phyloP scores from a whole-genome alignment of 2,797 vertebrate species.

The Argya squamiceps region DNA sequence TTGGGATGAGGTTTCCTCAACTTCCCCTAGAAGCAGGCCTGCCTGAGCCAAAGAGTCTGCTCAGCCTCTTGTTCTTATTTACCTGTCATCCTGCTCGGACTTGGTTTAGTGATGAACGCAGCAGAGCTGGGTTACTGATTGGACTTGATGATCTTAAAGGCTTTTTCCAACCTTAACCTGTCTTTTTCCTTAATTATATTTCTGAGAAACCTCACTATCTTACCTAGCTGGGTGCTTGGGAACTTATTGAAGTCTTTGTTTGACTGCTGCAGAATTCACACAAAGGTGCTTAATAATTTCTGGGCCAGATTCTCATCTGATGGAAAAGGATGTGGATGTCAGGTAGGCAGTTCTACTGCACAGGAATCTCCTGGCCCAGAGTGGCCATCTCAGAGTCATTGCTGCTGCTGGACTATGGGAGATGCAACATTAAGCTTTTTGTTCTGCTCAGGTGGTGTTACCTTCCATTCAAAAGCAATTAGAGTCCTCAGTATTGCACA shows the following conservation, averaged over 20 bases:
- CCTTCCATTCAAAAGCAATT: slow-evolving; percentile 14
- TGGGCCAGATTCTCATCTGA: background rate
- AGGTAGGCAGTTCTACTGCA: background rate
- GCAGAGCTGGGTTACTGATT: background rate
- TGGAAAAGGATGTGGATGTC: background rate
- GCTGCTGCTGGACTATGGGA: background rate
- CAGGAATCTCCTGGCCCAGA: background rate
- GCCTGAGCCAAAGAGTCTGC: background rate
- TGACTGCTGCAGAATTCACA: background rate
- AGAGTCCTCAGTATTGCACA: background rate
- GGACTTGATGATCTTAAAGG: rapidly evolving
- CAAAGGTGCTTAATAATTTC: background rate
- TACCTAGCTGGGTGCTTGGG: background rate
- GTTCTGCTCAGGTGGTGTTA: background rate
- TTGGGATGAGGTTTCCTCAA: background rate
- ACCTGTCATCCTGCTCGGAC: background rate
- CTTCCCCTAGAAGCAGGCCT: background rate
- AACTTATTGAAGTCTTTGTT: background rate
- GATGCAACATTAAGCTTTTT: background rate
- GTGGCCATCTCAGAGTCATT: background rate
- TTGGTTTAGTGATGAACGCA: no score
- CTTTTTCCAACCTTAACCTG: background rate
- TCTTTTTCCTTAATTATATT: background rate
- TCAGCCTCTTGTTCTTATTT: background rate
- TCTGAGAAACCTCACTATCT: background rate